Evolutionary conservation across 1,140 invertebrate genomes (phyloP), one percentile per base, ranked within the genome.

Genomic region (Pachypeltis micranthus): DNA sequence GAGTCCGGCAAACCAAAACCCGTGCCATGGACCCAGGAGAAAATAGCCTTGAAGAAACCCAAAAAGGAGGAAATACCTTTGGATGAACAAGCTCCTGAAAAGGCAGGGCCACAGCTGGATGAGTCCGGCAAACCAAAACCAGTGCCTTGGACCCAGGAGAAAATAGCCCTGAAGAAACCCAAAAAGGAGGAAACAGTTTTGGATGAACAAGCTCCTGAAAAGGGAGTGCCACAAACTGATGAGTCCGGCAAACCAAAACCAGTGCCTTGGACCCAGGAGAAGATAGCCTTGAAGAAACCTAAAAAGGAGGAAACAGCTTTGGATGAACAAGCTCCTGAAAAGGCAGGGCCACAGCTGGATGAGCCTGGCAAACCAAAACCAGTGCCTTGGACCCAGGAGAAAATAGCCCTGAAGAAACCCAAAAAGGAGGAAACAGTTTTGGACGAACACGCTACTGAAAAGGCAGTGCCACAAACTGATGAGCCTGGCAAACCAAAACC

Each of bases 121-220:
- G n/a, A n/a, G n/a, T n/a, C n/a, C n/a, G n/a, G n/a, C 2, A n/a
- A 51, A n/a, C 2, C 27, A 24, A 59, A 63, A 25, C 23, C 62
- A 7, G 71, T 69, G 23, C 69, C 75, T 4, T 74, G 73, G 74
- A 74, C 70, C 0, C 62, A 75, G 63, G 72, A 76, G 64, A 69
- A 67, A 56, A 60, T 75, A 10, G 70, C 64, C 12, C 56, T 75
- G 2, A 75, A 74, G 60, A 71, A 65, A 62, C 25, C 44, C 1
- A 28, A 61, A 10, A 61, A 61, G 29, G 25, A 47, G 26, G 59
- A 44, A 4, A 3, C 3, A 27, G 7, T 26, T 10, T 21, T 24
- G 23, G 24, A 25, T 12, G 7, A 24, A 24, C 7, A 2, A 7
- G 27, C n/a, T 21, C 1, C 12, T 44, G 21, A 47, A 44, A 61